A percentile compares a stretch with the other conserved stretches of the same genome.
phyloP scores from a whole-genome alignment of 2,797 vertebrate species.

The Glossophaga mutica region DNA sequence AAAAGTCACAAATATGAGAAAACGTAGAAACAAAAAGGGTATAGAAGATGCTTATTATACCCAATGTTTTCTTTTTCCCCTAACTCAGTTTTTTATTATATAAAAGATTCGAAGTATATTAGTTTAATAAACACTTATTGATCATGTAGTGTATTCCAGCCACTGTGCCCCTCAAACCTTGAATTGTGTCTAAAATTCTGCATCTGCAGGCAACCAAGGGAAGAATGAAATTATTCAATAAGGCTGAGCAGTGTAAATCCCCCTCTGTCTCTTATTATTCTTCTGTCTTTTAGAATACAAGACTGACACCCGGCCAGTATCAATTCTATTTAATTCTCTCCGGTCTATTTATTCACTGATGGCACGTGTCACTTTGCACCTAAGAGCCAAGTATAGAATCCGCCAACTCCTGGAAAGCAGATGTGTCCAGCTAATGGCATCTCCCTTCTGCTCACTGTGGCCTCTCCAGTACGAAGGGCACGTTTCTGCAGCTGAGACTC shows the following conservation, averaged over 20 bases:
- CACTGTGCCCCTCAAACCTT: slow-evolving; percentile 1
- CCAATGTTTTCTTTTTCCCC: not conserved
- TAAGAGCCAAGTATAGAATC: slow-evolving; percentile 48
- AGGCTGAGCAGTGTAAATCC: not conserved
- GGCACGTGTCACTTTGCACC: slow-evolving; percentile 48
- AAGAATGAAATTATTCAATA: slow-evolving; percentile 42
- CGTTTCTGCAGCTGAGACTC: slow-evolving; percentile 56
- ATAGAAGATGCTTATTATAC: not conserved
- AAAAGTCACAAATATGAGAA: not conserved
- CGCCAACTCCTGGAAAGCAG: slow-evolving; percentile 57
- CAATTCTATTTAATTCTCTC: slow-evolving; percentile 66
- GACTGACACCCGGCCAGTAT: slow-evolving; percentile 25
- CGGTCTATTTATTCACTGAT: slow-evolving; percentile 67
- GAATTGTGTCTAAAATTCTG: slow-evolving; percentile 21
- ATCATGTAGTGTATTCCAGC: not conserved
- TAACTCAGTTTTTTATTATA: slow-evolving; percentile 36
- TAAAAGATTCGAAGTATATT: not conserved
- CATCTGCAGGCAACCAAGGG: not conserved
- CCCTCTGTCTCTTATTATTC: not conserved
- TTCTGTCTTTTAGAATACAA: slow-evolving; percentile 50
- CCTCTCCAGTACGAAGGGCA: slow-evolving; percentile 34
- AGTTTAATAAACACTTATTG: slow-evolving; percentile 24
- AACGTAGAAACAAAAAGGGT: not conserved
- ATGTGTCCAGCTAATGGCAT: slow-evolving; percentile 65
- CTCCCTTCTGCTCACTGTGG: slow-evolving; percentile 45